A percentile compares a stretch with the other conserved stretches of the same genome.
These are phyloP conservation scores for Rhamnusium bicolor DNA, from an alignment of 2,888 invertebrate genomes.

Conservation along the genomic window DNA sequence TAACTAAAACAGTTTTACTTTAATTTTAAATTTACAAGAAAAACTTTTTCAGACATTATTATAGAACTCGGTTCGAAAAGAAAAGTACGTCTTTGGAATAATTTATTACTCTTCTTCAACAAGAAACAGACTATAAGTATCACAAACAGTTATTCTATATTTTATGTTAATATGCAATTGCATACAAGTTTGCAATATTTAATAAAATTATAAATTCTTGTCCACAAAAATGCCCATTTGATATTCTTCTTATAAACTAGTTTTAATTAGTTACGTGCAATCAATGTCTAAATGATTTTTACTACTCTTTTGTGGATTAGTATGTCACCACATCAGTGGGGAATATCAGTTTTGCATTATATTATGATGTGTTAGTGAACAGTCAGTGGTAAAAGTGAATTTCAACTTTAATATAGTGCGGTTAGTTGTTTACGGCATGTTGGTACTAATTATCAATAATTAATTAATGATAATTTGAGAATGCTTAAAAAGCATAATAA, in stretches of 20 bases:
- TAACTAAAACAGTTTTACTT: too few relatives aligned
- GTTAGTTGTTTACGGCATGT: neutral
- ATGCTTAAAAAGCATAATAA: slow-evolving; percentile 1
- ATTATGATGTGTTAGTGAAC: slow-evolving; percentile 1
- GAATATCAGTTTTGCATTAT: slow-evolving; percentile 25
- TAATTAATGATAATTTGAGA: neutral
- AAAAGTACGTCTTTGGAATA: too few relatives aligned
- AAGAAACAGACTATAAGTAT: too few relatives aligned
- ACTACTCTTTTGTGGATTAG: slow-evolving; percentile 10
- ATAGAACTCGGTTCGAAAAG: too few relatives aligned
- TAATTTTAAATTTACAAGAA: too few relatives aligned
- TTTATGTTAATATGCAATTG: too few relatives aligned
- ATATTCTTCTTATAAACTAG: slow-evolving; percentile 15
- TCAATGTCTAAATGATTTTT: slow-evolving; percentile 7
- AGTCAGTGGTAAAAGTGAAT: slow-evolving; percentile 21
- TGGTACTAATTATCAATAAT: neutral
- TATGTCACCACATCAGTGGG: slow-evolving; percentile 12
- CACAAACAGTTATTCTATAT: too few relatives aligned
- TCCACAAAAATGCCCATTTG: neutral
- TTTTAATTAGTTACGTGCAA: slow-evolving; percentile 17
- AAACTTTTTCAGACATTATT: too few relatives aligned
- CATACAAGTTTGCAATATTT: neutral
- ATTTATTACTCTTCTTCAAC: too few relatives aligned
- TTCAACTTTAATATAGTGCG: neutral
- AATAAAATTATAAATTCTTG: neutral